Evolutionary conservation across 2,888 invertebrate genomes (phyloP).

Genomic region (Danaus chrysippus): DNA sequence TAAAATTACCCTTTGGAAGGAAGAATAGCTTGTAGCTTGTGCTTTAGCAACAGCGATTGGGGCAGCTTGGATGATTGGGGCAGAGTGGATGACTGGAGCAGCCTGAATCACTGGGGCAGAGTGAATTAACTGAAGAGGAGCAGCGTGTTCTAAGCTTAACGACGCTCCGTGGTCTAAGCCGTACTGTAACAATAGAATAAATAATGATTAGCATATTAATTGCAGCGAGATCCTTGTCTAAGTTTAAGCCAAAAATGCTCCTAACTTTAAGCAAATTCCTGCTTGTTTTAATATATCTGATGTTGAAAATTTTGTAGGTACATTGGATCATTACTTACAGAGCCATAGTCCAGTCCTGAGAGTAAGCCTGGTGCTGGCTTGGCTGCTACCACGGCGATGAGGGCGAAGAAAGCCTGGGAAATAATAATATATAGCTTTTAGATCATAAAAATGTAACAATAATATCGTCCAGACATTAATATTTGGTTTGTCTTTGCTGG

Average conservation of each 20-base stretch:
- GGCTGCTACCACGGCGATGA: conserved; percentile 59
- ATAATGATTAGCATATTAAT: not conserved
- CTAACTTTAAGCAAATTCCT: not conserved
- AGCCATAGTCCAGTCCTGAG: conserved; percentile 44
- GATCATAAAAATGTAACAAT: too few relatives aligned
- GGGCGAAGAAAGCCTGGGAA: conserved; percentile 58
- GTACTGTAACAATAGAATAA: conserved; percentile 21
- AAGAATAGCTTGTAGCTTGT: conserved; percentile 79
- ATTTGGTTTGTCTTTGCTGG: too few relatives aligned
- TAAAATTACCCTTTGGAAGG: conserved; percentile 64
- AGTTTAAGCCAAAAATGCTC: too few relatives aligned
- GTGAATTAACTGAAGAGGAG: conserved; percentile 38
- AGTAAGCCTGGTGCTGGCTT: conserved; percentile 56
- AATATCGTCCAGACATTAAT: too few relatives aligned
- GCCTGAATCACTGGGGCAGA: conserved; percentile 33
- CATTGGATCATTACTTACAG: conserved; percentile 39
- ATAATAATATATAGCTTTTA: conserved; percentile 2
- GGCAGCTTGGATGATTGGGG: conserved; percentile 37
- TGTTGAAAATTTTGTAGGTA: not conserved
- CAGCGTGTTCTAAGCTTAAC: conserved; percentile 39
- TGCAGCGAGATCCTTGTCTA: too few relatives aligned
- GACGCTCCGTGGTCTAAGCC: conserved; percentile 30
- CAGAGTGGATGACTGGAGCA: conserved; percentile 41
- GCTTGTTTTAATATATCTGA: not conserved
- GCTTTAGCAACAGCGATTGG: conserved; percentile 60